Conservation (phyloP, 2,888 invertebrate species). For the Lamproptera curius region DNA sequence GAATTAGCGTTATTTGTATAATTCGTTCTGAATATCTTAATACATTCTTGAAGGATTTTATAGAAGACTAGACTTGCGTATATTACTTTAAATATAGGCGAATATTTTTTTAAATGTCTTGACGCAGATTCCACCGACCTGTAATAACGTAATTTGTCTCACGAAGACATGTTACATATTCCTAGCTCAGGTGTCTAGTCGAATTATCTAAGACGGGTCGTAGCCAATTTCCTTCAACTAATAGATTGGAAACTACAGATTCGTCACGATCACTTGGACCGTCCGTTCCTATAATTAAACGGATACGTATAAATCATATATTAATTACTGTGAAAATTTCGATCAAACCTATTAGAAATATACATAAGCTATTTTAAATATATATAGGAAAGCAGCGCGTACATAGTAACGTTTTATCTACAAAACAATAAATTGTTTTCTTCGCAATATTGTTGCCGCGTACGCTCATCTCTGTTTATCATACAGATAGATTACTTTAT, state of each 20-base stretch:
- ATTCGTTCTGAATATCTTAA: too few relatives aligned
- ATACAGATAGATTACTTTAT: too few relatives aligned
- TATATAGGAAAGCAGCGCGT: too few relatives aligned
- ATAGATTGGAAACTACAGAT: constrained; percentile 58
- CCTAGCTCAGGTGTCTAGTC: constrained; percentile 31
- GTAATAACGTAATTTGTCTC: constrained; percentile 9
- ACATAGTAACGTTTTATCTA: too few relatives aligned
- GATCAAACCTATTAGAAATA: too few relatives aligned
- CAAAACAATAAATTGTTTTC: background rate
- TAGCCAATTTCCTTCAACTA: constrained; percentile 70
- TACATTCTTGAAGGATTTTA: too few relatives aligned
- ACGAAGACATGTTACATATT: constrained; percentile 10
- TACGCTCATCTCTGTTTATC: constrained; percentile 50
- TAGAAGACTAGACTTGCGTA: too few relatives aligned
- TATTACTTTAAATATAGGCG: background rate
- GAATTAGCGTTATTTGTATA: too few relatives aligned
- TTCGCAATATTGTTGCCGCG: background rate
- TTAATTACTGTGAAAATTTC: background rate
- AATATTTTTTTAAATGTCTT: too few relatives aligned
- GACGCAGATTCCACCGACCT: too few relatives aligned
- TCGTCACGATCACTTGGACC: constrained; percentile 44
- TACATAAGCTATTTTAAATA: too few relatives aligned
- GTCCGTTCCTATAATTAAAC: constrained; percentile 29
- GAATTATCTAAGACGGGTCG: constrained; percentile 65
- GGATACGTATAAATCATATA: background rate